Percentiles rank a stretch among this genome's conserved stretches.
phyloP scores from a whole-genome alignment of 1,140 invertebrate genomes.

The Geopemphigus sp. region DNA sequence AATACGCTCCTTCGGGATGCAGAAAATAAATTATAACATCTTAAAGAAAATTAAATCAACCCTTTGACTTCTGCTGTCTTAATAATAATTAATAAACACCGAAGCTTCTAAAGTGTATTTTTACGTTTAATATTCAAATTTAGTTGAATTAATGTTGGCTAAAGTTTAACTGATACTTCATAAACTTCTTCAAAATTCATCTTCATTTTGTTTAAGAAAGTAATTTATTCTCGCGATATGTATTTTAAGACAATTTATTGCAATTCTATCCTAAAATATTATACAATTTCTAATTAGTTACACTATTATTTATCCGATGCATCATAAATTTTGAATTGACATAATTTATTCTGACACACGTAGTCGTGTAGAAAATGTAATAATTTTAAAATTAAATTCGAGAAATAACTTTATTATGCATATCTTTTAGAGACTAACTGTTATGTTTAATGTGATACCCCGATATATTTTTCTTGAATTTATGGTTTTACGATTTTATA shows the following conservation, averaged over 20 bases:
- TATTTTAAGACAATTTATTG: not conserved
- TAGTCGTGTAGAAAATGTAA: not conserved
- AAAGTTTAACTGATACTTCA: not conserved
- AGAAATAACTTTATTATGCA: not conserved
- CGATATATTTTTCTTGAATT: too few relatives aligned
- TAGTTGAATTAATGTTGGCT: not conserved
- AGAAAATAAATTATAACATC: too few relatives aligned
- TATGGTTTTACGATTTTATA: not conserved
- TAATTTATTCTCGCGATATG: conserved; percentile 9
- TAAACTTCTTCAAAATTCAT: not conserved
- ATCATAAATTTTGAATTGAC: not conserved
- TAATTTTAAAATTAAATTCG: conserved; percentile 1
- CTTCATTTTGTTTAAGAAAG: not conserved
- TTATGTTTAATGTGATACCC: too few relatives aligned
- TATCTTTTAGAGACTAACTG: not conserved
- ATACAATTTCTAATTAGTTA: not conserved
- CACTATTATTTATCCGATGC: too few relatives aligned
- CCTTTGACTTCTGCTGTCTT: too few relatives aligned
- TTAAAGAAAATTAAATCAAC: too few relatives aligned
- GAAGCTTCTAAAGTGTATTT: not conserved
- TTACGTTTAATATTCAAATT: not conserved
- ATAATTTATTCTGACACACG: not conserved
- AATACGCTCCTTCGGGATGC: too few relatives aligned
- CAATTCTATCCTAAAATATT: not conserved
- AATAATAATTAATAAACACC: not conserved